These are phyloP conservation scores for Chironomus tepperi DNA, from an alignment of 1,140 invertebrate genomes.

Conservation along the genomic window DNA sequence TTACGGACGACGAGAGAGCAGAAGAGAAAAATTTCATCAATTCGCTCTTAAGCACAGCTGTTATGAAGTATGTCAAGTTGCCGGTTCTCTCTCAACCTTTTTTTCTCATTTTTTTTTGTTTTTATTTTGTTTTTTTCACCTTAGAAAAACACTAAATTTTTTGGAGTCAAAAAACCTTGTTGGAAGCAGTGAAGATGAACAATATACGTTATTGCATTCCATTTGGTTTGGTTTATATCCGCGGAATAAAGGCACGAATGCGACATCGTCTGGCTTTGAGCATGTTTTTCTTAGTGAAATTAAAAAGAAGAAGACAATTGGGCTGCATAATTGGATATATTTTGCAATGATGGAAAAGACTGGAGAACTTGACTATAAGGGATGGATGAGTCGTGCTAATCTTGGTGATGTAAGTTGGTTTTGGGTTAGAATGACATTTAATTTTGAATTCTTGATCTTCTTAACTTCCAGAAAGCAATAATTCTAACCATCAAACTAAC, in stretches of 20 bases:
- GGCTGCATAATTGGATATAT: constrained; percentile 84
- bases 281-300: constrained; percentile 80
- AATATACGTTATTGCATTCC: constrained; percentile 61
- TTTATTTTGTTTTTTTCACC: background rate
- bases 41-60: background rate
- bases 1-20: background rate
- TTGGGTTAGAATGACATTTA: too few species aligned
- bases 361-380: constrained; percentile 59
- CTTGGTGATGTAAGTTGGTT: constrained; percentile 55
- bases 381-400: constrained; percentile 63
- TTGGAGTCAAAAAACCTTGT: constrained; percentile 40
- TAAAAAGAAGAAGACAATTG: constrained; percentile 61
- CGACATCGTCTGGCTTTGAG: constrained; percentile 74
- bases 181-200: constrained; percentile 51
- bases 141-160: background rate
- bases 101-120: background rate
- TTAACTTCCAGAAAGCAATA: background rate
- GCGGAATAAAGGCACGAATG: constrained; percentile 60
- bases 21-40: background rate
- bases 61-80: background rate
- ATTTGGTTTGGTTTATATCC: constrained; percentile 79
- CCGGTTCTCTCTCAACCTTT: background rate
- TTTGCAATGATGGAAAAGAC: constrained; percentile 65
- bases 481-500: constrained; percentile 45
- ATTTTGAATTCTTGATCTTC: too few species aligned